Percentiles rank a stretch among this genome's conserved stretches.
phyloP scores from a whole-genome alignment of 2,888 invertebrate species.

The Odontothrips loti region DNA sequence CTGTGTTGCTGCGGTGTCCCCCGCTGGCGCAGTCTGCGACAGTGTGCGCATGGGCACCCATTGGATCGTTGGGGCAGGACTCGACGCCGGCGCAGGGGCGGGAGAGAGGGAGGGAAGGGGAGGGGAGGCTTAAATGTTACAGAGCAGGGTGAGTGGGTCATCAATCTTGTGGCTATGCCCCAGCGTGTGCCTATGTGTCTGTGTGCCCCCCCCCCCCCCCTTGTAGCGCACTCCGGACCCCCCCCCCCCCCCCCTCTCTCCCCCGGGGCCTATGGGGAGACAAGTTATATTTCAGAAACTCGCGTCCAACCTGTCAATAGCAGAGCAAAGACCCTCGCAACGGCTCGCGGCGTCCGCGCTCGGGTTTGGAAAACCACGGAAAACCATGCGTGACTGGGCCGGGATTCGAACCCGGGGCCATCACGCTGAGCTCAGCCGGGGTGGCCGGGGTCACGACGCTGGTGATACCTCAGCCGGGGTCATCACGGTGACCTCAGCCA shows the following conservation, averaged over 20 bases:
- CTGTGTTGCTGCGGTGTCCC: neutral
- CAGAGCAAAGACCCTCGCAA: neutral
- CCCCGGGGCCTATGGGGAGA: neutral
- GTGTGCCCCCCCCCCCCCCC: neutral
- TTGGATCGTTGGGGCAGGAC: neutral
- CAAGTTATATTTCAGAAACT: constrained; percentile 23
- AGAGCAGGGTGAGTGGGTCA: neutral
- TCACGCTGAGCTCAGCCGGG: neutral
- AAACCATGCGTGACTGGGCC: neutral
- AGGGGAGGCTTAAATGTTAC: neutral
- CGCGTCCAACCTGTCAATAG: constrained; percentile 9
- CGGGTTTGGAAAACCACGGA: too few species aligned
- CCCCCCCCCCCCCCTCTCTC: neutral
- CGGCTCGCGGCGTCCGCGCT: neutral
- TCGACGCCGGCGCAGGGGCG: neutral
- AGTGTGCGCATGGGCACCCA: neutral
- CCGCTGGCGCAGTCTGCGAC: neutral
- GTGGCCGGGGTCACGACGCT: neutral
- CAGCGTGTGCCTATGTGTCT: neutral
- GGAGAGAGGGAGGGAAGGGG: neutral
- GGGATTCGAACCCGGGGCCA: neutral
- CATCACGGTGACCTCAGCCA: too few species aligned
- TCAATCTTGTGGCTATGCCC: constrained; percentile 19
- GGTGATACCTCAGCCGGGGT: neutral
- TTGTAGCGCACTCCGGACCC: neutral